phyloP scores from a whole-genome alignment of 2,888 invertebrate species.

The Prenolepis imparis region DNA sequence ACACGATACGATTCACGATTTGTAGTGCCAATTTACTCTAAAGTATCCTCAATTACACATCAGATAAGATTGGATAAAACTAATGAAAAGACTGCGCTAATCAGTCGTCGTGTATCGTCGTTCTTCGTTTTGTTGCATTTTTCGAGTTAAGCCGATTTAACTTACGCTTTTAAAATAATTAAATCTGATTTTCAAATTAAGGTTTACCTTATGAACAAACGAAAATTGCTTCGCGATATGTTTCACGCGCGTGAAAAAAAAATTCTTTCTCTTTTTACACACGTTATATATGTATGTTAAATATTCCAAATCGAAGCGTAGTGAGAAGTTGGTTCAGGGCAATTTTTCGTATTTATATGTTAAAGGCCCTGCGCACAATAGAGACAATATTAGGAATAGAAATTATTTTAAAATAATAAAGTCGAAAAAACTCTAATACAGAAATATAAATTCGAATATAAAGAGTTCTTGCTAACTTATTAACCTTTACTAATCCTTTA shows the following conservation, averaged over 20 bases:
- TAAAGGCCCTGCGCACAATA: no score
- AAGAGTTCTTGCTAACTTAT: no score
- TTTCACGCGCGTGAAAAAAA: neutral
- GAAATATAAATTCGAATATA: no score
- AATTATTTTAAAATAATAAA: no score
- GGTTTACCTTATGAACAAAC: no score
- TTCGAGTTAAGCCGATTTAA: neutral
- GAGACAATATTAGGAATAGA: no score
- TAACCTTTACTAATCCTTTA: no score
- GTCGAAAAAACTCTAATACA: no score
- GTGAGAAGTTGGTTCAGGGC: no score
- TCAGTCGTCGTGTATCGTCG: neutral
- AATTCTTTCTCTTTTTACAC: neutral
- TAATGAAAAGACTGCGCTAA: neutral
- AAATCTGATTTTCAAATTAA: neutral
- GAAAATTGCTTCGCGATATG: no score
- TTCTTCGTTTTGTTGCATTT: neutral
- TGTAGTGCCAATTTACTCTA: slow-evolving; percentile 28
- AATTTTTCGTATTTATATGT: neutral
- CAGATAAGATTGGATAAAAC: neutral
- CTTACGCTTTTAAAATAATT: neutral
- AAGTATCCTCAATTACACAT: slow-evolving; percentile 16
- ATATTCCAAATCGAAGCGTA: no score
- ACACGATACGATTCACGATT: neutral
- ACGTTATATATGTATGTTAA: neutral